Evolutionary conservation across 2,797 vertebrate species (phyloP), one percentile per base, ranked within the genome.

Genomic region (Myotis planiceps): DNA sequence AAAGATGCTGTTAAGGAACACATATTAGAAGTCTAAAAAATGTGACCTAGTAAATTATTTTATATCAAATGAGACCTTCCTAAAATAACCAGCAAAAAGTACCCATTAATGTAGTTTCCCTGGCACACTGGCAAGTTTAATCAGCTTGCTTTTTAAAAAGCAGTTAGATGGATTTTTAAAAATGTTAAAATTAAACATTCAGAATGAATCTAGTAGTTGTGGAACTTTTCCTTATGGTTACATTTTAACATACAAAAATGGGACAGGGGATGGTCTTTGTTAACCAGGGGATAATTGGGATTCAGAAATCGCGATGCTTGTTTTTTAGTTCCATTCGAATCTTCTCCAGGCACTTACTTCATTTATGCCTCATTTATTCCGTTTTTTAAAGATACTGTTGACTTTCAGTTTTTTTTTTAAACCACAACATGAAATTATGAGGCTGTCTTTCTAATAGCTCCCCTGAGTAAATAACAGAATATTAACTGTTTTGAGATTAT

Each of bases 121-220:
- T 82, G 79, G 37, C 74, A 78, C 9, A 18, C 5, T 34, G 88
- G 49, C 29, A 78, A 86, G 19, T 63, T 53, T 81, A 80, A 68
- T 76, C 8, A 12, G 25, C 12, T 71, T 87, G 27, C 2, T 68
- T 90, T 78, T 66, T 79, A 32, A 32, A 74, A 92, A 90, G 39
- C 2, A 2, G 21, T 69, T 90, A 60, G n/a, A 37, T 45, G 1
- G 6, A 82, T 79, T 74, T 90, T 85, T 2, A 29, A 47, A 53
- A 81, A 88, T 63, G 39, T 76, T 60, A 76, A 95, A 91, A 92
- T 92, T 58, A 86, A 96, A 72, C 29, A 39, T 53, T 78, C 19
- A 55, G 34, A 83, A 89, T 78, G 45, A 89, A 53, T 49, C 53
- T 6, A 27, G 13, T 65, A 72, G 86, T 45, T 83, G 27, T 81